Base-by-base conservation (phyloP, 2,888 invertebrate species). In the Digitonthophagus gazella region DNA sequence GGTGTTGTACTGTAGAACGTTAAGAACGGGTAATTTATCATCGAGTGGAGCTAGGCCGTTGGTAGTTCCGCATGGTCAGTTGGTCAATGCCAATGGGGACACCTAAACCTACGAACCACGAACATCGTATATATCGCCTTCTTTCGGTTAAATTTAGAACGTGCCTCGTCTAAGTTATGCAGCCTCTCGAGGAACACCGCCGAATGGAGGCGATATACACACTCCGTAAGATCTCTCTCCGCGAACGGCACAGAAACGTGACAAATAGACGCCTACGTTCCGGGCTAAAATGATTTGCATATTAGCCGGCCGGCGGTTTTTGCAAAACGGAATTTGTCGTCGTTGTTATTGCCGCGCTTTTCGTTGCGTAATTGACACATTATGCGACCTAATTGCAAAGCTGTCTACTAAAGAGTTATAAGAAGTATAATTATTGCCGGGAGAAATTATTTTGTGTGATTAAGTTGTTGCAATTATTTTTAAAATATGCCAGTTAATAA, bases 51-150 rank as follows among this genome's bases (percentile, higher is more conserved):
- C 16, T 22, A 44, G 6, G 28, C 28, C 28, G 11, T 44, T 44
- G 28, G 28, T 44, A 69, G 69, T 69, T 69, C 69, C 69, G 69
- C 69, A 69, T 69, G 69, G 69, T 69, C 69, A 69, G 69, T 69
- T 69, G 69, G 69, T 69, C 69, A 69, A 66, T 66, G 66, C 66
- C 44, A 66, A 66, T 61, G 22, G 28, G 28, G 28, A 44, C 28
- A 44, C 28, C 28, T 44, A 44, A 44, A 44, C 28, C 28, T 44
- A 44, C 28, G 28, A 11, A 44, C 28, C 28, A 44, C 28, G 28
- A 44, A 44, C 28, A 44, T 44, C 28, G 28, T 44, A 44, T 44
- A 44, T 44, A 44, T 44, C 28, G 28, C 28, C 28, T 44, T 44
- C 28, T 44, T 44, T 44, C 28, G 11, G 28, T 44, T 44, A 44